phyloP scores from a whole-genome alignment of 35 echinoderm and acorn worm species.

The Apostichopus parvimensis region DNA sequence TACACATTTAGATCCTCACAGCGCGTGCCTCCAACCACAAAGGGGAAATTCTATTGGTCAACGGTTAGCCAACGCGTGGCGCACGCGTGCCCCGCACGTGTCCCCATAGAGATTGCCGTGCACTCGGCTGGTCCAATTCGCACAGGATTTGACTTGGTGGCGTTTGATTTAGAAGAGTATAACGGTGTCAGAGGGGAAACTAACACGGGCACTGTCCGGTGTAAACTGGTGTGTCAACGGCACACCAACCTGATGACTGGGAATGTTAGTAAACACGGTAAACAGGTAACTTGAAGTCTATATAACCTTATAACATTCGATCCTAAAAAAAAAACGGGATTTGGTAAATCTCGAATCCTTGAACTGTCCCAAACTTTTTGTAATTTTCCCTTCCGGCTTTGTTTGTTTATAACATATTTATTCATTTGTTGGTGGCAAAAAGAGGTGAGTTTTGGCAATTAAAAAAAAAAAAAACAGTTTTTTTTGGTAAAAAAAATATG shows the following conservation, averaged over 20 bases:
- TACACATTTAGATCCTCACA: slow-evolving; percentile 7
- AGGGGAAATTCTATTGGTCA: slow-evolving; percentile 35
- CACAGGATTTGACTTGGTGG: slow-evolving; percentile 46
- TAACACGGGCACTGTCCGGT: background rate
- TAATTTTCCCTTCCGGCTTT: too few species aligned
- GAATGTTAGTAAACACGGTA: background rate
- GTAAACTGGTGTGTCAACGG: background rate
- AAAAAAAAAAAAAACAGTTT: too few species aligned
- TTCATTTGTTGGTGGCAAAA: too few species aligned
- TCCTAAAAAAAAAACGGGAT: too few species aligned
- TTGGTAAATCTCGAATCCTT: too few species aligned
- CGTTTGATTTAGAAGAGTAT: background rate
- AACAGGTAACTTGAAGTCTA: too few species aligned
- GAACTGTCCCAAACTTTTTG: too few species aligned
- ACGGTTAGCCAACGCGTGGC: background rate
- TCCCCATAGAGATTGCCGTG: slow-evolving; percentile 9
- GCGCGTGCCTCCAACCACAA: slow-evolving; percentile 34
- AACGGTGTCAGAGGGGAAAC: background rate
- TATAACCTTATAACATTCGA: too few species aligned
- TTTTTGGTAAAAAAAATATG: too few species aligned
- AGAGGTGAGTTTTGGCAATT: too few species aligned
- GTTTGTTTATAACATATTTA: too few species aligned
- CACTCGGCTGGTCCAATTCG: slow-evolving; percentile 22
- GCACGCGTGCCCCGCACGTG: slow-evolving; percentile 29
- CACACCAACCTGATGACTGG: background rate